Evolutionary conservation across 2,888 invertebrate genomes (phyloP).

Genomic region (Nemotelus nigrinus): DNA sequence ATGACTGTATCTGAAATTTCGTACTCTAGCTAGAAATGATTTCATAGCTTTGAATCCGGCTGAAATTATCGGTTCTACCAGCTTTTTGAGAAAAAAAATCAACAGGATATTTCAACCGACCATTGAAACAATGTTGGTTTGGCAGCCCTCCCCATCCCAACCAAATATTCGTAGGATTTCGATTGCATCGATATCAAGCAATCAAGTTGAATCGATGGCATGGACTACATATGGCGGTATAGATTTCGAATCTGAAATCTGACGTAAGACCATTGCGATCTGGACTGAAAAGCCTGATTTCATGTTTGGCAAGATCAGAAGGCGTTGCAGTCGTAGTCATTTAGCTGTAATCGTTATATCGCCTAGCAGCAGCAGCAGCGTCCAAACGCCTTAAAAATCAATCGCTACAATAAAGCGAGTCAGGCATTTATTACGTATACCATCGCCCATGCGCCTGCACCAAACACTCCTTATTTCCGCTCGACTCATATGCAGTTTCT

Average conservation of each 20-base stretch:
- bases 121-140: background rate
- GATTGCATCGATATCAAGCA: background rate
- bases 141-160: background rate
- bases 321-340: conserved; percentile 5
- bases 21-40: no score
- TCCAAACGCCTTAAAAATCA: conserved; percentile 30
- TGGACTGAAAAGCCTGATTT: conserved; percentile 20
- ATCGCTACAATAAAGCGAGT: conserved; percentile 21
- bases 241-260: conserved; percentile 23
- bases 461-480: conserved; percentile 24
- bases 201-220: background rate
- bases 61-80: no score
- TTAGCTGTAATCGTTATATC: conserved; percentile 3
- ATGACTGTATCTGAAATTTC: no score
- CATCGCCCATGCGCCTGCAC: conserved; percentile 23
- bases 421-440: conserved; percentile 14
- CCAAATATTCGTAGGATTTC: background rate
- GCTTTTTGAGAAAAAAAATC: no score
- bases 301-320: conserved; percentile 36
- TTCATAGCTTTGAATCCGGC: no score
- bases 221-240: background rate
- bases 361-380: background rate
- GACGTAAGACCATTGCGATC: conserved; percentile 36
- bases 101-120: background rate
- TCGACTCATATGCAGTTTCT: background rate